These are phyloP conservation scores for Dicrostonyx torquatus DNA, from an alignment of 2,797 vertebrate species.

Conservation along the genomic window DNA sequence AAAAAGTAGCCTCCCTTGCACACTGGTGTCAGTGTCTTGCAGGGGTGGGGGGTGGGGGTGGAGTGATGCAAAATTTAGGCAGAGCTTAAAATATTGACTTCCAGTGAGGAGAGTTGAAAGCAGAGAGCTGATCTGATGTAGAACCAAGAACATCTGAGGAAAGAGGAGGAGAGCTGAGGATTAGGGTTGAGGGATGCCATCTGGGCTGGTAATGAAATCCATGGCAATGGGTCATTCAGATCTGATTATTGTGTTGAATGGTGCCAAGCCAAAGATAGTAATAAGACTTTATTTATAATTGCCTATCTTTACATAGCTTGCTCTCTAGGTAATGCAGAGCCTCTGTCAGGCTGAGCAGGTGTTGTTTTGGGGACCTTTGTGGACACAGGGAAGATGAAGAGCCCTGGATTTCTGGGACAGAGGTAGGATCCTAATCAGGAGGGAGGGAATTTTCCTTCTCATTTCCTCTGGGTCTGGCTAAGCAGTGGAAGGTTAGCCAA, in stretches of 20 bases:
- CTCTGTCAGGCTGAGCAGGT: constrained; percentile 5
- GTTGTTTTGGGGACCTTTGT: constrained; percentile 31
- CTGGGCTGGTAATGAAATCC: constrained; percentile 24
- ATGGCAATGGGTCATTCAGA: neutral
- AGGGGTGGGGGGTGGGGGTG: neutral
- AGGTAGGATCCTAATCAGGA: neutral
- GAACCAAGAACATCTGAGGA: neutral
- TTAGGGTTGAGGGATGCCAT: neutral
- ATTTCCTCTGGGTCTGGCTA: neutral
- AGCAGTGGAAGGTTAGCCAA: neutral
- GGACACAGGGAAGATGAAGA: constrained; percentile 10
- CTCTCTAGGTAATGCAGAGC: constrained; percentile 7
- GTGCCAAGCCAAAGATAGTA: constrained; percentile 42
- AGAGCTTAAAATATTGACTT: neutral
- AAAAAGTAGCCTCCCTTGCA: neutral
- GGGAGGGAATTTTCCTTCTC: neutral
- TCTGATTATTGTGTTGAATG: constrained; percentile 1
- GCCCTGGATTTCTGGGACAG: constrained; percentile 19
- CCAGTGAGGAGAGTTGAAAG: neutral
- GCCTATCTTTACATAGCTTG: neutral
- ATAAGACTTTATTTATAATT: constrained; percentile 54
- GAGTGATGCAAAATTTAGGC: neutral
- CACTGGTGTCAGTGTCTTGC: neutral
- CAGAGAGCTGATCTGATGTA: neutral
- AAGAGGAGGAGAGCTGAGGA: neutral